Conservation (phyloP, 2,888 invertebrate species). For the Dasysyrphus tricinctus region DNA sequence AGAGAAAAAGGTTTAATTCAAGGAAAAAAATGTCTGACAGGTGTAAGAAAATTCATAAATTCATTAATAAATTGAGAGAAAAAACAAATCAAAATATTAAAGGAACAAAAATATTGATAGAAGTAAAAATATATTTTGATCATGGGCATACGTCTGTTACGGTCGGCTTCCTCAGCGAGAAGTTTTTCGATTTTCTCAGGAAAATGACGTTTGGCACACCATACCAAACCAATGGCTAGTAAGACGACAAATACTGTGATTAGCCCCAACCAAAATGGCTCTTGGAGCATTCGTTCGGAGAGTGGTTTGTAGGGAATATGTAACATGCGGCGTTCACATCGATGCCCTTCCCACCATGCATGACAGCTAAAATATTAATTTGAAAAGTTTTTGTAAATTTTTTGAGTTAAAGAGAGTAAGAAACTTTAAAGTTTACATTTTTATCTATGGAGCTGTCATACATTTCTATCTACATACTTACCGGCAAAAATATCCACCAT, state of each 20-base stretch:
- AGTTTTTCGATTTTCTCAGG: constrained; percentile 93
- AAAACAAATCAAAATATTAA: not conserved
- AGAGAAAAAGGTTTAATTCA: constrained; percentile 12
- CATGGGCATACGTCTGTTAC: constrained; percentile 87
- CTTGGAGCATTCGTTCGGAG: constrained; percentile 92
- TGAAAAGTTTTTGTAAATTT: not conserved
- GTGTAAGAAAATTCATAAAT: constrained; percentile 36
- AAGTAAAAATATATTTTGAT: constrained; percentile 27
- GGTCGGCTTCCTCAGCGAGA: constrained; percentile 90
- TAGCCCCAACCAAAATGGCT: constrained; percentile 95
- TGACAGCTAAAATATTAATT: constrained; percentile 84
- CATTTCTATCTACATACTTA: constrained; percentile 76
- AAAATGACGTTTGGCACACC: constrained; percentile 94
- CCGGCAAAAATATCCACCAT: constrained; percentile 88
- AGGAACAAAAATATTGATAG: constrained; percentile 19
- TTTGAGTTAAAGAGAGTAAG: not conserved
- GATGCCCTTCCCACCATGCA: constrained; percentile 89
- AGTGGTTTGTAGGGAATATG: constrained; percentile 89
- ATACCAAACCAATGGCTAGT: constrained; percentile 90
- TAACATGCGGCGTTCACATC: constrained; percentile 88
- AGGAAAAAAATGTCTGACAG: constrained; percentile 16
- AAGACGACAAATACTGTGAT: constrained; percentile 93
- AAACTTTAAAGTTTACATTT: not conserved
- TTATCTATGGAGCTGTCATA: not conserved
- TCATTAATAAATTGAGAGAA: not conserved